Conservation (phyloP, 1,140 invertebrate genomes). For the Nephotettix cincticeps region DNA sequence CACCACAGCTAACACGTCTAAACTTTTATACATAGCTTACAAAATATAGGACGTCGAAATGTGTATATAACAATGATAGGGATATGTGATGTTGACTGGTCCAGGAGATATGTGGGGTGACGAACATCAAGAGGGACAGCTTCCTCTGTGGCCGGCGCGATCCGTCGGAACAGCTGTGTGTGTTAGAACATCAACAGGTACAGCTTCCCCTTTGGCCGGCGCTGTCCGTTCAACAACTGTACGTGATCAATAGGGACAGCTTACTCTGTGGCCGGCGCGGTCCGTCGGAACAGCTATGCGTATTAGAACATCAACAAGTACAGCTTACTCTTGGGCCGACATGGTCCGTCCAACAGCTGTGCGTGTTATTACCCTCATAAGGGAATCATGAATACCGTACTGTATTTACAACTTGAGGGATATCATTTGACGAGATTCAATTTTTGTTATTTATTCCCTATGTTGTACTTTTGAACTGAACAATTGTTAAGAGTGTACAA, state of each 20-base stretch:
- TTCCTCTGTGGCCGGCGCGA: background rate
- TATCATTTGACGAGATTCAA: no score
- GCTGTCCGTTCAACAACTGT: background rate
- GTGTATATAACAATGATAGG: conserved; percentile 18
- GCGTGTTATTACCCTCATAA: no score
- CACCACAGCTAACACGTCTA: background rate
- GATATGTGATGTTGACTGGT: background rate
- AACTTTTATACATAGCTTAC: conserved; percentile 19
- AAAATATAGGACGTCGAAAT: conserved; percentile 18
- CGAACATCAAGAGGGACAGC: background rate
- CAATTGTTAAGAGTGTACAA: no score
- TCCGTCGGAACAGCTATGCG: no score
- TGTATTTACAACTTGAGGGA: no score
- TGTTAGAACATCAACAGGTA: background rate
- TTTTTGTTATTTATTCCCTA: no score
- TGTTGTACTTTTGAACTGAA: no score
- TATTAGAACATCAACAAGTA: no score
- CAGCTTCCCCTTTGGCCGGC: background rate
- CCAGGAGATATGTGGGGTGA: background rate
- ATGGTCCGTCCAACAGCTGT: no score
- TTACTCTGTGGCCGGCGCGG: background rate
- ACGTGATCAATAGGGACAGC: background rate
- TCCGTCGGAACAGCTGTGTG: background rate
- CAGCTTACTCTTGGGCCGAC: no score
- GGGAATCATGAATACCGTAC: no score